phyloP scores from a whole-genome alignment of 2,113 vertebrate species.

The Passer montanus region DNA sequence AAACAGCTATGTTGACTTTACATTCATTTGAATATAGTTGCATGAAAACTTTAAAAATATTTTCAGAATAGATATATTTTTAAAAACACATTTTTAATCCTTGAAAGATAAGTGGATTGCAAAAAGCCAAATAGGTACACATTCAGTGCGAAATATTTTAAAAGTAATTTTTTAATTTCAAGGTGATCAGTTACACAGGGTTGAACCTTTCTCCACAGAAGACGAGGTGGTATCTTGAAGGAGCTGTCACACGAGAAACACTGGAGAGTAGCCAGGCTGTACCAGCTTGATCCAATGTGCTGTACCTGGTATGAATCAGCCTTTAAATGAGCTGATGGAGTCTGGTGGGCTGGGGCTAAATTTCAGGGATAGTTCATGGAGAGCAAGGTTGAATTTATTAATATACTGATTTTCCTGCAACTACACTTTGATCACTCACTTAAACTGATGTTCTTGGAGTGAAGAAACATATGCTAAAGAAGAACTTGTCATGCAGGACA shows the following conservation, averaged over 20 bases:
- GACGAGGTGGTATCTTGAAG: background rate
- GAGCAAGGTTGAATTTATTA: background rate
- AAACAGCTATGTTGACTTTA: background rate
- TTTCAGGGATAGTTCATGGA: background rate
- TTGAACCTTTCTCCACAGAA: background rate
- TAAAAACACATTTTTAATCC: background rate
- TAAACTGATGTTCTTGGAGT: conserved; percentile 43
- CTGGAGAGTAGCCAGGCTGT: background rate
- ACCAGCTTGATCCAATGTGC: background rate
- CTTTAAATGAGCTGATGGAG: background rate
- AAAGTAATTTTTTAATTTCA: background rate
- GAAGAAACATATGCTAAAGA: conserved; percentile 59
- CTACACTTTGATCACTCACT: conserved; percentile 28
- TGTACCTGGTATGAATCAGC: background rate
- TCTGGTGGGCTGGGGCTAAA: background rate
- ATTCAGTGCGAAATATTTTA: background rate
- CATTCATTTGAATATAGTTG: background rate
- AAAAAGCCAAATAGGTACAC: background rate
- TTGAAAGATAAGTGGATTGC: background rate
- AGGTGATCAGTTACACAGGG: background rate
- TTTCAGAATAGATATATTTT: background rate
- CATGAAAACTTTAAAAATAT: background rate
- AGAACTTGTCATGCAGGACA: conserved; percentile 1
- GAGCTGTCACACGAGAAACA: background rate
- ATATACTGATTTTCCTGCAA: background rate